phyloP scores from a whole-genome alignment of 2,797 vertebrate genomes.

The Chelidonichthys spinosus region DNA sequence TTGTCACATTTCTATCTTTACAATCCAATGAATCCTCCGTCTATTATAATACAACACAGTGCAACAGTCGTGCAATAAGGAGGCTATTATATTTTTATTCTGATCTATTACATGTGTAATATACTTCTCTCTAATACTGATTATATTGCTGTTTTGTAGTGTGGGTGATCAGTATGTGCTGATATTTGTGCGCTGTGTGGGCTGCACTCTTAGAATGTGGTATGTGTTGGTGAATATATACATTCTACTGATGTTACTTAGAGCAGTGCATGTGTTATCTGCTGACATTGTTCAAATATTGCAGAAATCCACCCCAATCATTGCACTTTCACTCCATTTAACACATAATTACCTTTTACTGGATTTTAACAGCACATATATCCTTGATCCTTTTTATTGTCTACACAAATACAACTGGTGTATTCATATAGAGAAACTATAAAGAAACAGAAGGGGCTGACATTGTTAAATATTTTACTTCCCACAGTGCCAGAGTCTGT shows the following conservation, averaged over 20 bases:
- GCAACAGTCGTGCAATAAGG: background rate
- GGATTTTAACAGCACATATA: background rate
- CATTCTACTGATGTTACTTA: background rate
- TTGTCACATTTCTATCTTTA: background rate
- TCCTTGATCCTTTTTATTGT: background rate
- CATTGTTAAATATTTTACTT: conserved; percentile 11
- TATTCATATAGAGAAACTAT: background rate
- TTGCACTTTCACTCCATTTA: background rate
- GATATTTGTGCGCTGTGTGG: conserved; percentile 22
- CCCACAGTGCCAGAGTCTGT: conserved; percentile 1
- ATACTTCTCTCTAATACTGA: background rate
- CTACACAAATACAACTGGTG: too few species aligned
- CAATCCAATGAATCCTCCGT: background rate
- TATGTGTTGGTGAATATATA: background rate
- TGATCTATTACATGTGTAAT: background rate
- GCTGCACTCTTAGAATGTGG: conserved; percentile 14
- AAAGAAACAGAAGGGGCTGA: conserved; percentile 10
- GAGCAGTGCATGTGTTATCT: background rate
- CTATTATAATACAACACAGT: background rate
- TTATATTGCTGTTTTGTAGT: background rate
- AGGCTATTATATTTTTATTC: background rate
- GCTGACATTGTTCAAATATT: background rate
- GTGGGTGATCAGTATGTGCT: conserved; percentile 28
- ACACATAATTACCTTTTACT: background rate
- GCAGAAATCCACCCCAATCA: background rate